Evolutionary conservation across 2,797 vertebrate species (phyloP), one percentile per base, ranked within the genome.

Genomic region (Choloepus didactylus): DNA sequence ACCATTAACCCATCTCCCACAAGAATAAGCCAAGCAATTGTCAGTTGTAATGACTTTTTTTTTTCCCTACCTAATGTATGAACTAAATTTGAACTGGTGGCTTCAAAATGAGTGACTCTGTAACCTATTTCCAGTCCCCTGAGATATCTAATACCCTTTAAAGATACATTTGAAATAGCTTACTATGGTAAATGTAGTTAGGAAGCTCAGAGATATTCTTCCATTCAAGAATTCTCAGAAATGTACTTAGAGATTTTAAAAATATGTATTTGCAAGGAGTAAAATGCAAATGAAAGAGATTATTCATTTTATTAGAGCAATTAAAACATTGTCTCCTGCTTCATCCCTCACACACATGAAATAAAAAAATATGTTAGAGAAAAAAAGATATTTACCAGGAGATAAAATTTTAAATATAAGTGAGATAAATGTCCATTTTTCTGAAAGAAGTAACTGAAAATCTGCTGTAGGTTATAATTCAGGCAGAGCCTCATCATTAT

Each of bases 271-370:
- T 92, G 66, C 51, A 77, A 73, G 70, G 72, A 96, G n/a, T 87
- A 85, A 95, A 96, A 96, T 93, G 92, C 1, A 0, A 96, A 95
- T 86, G 79, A 95, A 88, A 94, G 83, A 85, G 69, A 89, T 89
- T 95, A 97, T 94, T 97, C 94, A 95, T 97, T 97, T 96, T 93
- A 97, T 97, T 96, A 95, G 93, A 84, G 84, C 90, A 95, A 95
- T 98, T 97, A 97, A 96, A 93, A 95, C 60, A 83, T 44, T 49
- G 84, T 64, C 87, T 93, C 84, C 87, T 93, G 89, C 94, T 97
- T 92, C 91, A 94, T 95, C 77, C 69, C n/a, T 96, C 77, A 92
- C 29, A 41, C 67, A 88, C 89, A 59, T 23, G 51, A 91, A 90
- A 93, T 91, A 35, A 49, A 69, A 95, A 96, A 96, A 93, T 89